These are phyloP conservation scores for Scalopus aquaticus DNA, from an alignment of 2,113 vertebrate genomes.

Conservation along the genomic window DNA sequence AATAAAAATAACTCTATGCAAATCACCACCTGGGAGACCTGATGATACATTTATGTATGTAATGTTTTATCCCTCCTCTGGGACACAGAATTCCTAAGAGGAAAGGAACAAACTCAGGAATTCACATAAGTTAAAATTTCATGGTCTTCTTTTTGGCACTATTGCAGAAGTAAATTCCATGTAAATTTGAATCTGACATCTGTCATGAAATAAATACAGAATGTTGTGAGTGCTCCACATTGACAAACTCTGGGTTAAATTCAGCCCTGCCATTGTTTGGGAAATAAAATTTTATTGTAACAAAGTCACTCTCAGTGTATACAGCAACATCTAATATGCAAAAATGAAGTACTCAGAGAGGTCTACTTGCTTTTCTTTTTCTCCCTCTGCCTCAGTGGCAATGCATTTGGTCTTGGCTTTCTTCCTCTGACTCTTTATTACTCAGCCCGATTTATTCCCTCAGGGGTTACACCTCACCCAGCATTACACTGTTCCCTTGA, in stretches of 20 bases:
- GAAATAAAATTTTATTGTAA: neutral
- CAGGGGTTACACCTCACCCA: fast-evolving
- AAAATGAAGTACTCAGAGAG: neutral
- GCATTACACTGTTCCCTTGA: neutral
- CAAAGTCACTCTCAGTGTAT: neutral
- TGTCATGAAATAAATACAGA: neutral
- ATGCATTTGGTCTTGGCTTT: neutral
- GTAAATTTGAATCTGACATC: neutral
- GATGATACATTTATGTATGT: neutral
- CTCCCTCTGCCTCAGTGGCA: neutral
- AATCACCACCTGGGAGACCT: neutral
- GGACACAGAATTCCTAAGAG: neutral
- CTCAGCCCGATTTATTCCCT: fast-evolving
- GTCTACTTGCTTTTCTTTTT: neutral
- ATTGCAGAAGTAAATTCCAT: neutral
- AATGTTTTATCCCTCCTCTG: neutral
- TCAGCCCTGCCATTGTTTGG: neutral
- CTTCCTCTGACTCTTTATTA: neutral
- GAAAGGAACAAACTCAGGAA: neutral
- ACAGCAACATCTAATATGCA: neutral
- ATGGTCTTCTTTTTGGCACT: neutral
- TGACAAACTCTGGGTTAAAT: neutral
- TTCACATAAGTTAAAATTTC: neutral
- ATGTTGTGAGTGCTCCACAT: neutral
- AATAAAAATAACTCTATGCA: conserved; percentile 46